These are phyloP conservation scores for Hydrophis major DNA, from an alignment of 2,797 vertebrate species.

Conservation along the genomic window DNA sequence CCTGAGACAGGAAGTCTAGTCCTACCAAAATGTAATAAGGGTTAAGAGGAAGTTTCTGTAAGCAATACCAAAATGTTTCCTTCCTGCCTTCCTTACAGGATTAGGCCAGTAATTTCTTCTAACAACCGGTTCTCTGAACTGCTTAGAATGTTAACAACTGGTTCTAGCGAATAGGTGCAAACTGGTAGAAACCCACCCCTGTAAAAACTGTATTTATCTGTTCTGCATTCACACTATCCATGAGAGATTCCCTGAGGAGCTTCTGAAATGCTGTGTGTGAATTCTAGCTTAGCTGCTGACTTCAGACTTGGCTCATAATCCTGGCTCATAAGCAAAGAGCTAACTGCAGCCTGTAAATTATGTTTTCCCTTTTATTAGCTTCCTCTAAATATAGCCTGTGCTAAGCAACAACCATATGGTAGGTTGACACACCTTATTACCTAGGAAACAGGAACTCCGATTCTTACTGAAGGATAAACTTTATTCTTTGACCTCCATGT, in stretches of 20 bases:
- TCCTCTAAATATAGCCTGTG: not conserved
- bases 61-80: no score
- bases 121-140: no score
- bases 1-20: no score
- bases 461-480: not conserved
- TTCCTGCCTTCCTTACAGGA: no score
- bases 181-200: no score
- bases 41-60: no score
- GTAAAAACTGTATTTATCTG: not conserved
- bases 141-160: no score
- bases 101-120: no score
- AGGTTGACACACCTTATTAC: not conserved
- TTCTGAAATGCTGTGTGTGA: not conserved
- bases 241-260: not conserved
- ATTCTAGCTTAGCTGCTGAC: not conserved
- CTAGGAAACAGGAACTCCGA: not conserved
- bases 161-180: no score
- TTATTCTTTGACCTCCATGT: not conserved
- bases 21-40: no score
- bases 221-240: no score
- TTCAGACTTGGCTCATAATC: not conserved
- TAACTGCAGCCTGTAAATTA: not conserved
- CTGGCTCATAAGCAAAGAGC: not conserved
- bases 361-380: not conserved
- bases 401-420: not conserved